phyloP scores from a whole-genome alignment of 2,113 vertebrate genomes.

The Globicephala melas region DNA sequence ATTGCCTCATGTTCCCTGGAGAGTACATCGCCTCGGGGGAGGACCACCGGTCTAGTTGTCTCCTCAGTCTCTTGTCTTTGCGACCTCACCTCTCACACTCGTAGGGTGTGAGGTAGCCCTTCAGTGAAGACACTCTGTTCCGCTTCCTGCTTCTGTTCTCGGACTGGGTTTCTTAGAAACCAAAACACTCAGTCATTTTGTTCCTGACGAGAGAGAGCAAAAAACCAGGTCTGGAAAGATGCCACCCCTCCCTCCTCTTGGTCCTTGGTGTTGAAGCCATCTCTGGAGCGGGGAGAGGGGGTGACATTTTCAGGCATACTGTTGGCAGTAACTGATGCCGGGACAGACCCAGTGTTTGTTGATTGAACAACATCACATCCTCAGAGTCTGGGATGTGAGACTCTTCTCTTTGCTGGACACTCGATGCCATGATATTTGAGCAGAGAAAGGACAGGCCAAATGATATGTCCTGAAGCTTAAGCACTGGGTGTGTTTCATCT shows the following conservation, averaged over 20 bases:
- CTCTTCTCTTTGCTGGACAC: background rate
- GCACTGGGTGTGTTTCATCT: too few relatives aligned
- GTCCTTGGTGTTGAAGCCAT: background rate
- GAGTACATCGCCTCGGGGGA: fast-evolving
- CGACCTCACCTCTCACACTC: fast-evolving
- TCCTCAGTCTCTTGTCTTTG: background rate
- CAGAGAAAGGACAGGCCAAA: background rate
- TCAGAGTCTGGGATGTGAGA: background rate
- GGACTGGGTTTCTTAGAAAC: background rate
- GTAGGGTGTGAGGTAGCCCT: background rate
- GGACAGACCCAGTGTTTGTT: background rate
- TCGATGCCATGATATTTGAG: background rate
- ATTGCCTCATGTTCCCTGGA: background rate
- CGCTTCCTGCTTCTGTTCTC: background rate
- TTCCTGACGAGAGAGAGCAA: background rate
- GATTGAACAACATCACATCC: background rate
- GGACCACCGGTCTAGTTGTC: background rate
- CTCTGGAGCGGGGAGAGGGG: background rate
- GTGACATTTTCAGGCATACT: background rate
- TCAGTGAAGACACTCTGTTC: background rate
- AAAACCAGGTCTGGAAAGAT: background rate
- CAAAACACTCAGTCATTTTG: background rate
- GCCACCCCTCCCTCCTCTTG: fast-evolving
- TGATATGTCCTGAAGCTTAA: background rate
- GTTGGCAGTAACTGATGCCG: background rate